Evolutionary conservation across 2,113 vertebrate species (phyloP), one percentile per base, ranked within the genome.

Genomic region (Argyrosomus japonicus): DNA sequence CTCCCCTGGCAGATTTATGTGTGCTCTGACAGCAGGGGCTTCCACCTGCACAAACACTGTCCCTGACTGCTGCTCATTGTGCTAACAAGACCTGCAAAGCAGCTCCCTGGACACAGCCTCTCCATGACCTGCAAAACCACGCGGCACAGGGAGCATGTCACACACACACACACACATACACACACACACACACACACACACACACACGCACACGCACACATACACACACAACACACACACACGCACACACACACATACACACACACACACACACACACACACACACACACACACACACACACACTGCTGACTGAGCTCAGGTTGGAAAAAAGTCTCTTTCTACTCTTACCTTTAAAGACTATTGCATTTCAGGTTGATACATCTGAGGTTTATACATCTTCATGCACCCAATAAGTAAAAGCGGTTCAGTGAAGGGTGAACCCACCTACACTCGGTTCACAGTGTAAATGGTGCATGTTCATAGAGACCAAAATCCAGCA

Each of bases 1-100:
- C 8, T 68, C 17, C 88, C 79, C 84, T 92, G 83, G 84, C 90
- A 95, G 96, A 97, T 97, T 96, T 96, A 97, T 95, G 95, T 94
- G 95, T 95, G 95, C 94, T 94, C 93, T 95, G 93, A 95, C 95
- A 95, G 94, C 93, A 94, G 94, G 95, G 93, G 88, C 91, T 92
- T 92, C 95, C 96, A 97, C 96, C 97, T 97, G 96, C 94, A 95
- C 96, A 97, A 97, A 97, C 95, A 97, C 94, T 95, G 93, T 95
- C 90, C 89, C 95, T 95, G 94, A 94, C 94, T 88, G 90, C 90
- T 95, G 95, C 95, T 95, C 96, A 96, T 96, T 96, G 92, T 96
- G 95, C 92, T 96, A 96, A 97, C 95, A 95, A 96, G 95, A 89
- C 92, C 92, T 93, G 82, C 72, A 74, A 74, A 36, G 71, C 78